Base-by-base conservation (phyloP, 2,888 invertebrate genomes). In the Hirtodrosophila alboralis region DNA sequence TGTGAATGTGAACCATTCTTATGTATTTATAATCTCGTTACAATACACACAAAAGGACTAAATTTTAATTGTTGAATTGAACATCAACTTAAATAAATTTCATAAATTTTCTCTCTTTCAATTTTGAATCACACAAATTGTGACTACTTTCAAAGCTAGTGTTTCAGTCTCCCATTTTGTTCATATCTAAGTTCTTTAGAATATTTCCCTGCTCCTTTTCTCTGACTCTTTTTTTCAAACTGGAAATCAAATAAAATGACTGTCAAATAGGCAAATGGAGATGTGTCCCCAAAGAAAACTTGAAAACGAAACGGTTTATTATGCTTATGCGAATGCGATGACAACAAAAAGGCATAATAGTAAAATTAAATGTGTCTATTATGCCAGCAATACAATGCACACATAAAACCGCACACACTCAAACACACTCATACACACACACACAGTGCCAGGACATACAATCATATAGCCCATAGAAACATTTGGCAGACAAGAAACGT, bases 361-460 rank as follows among this genome's bases (percentile, higher is more conserved):
- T 87, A 87, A 87, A 87, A 87, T 88, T 87, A 88, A 87, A 87
- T 87, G 86, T 88, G 73, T 83, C 88, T 86, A 86, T 83, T 83
- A 83, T 83, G 83, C 73, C 73, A 63, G 83, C 81, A 86, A 86
- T 86, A 83, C 83, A 83, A 83, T 86, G 83, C 77, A 67, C 52
- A 81, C 85, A 86, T 86, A 84, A 84, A 83, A 83, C 81, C 86
- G 41, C 77, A 73, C 80, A 61, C 47, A 53, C 48, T 33, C 34
- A 58, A 14, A 30, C 47, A 27, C 43, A 47, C 16, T 36, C 21
- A 27, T 12, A 14, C 10, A 47, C 43, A 54, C 34, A 47, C 56
- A 44, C 31, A 12, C 36, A 26, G 34, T 23, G 26, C 37, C 56
- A 58, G 49, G 51, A 23, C 37, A 45, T 37, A 64, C 73, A 75